Percentiles rank a stretch among this genome's conserved stretches.
Conservation (phyloP, 2,113 vertebrate genomes). For the Micromys minutus region DNA sequence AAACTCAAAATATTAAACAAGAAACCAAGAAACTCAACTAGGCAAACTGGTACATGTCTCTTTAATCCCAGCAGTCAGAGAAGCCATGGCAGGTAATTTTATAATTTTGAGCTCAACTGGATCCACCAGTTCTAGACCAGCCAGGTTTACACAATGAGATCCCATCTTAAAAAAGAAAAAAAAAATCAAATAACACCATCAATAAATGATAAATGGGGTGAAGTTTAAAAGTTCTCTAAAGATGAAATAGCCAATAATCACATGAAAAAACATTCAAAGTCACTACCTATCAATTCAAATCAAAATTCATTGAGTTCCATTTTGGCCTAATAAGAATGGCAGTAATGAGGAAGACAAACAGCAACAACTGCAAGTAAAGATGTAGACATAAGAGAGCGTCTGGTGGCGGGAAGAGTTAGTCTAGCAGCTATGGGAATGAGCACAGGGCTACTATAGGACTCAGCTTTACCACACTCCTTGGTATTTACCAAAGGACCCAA, state of each 20-base stretch:
- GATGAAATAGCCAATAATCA: neutral
- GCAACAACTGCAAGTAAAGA: neutral
- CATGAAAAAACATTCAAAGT: neutral
- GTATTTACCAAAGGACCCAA: neutral
- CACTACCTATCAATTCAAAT: neutral
- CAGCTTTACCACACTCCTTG: neutral
- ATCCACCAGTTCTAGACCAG: neutral
- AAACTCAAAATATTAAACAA: neutral
- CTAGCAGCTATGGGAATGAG: neutral
- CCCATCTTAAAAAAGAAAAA: neutral
- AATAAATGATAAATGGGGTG: neutral
- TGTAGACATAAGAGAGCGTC: neutral
- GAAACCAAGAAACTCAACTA: neutral
- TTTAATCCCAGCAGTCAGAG: neutral
- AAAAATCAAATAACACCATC: neutral
- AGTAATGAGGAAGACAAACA: neutral
- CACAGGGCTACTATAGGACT: neutral
- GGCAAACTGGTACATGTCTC: neutral
- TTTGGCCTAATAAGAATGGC: neutral
- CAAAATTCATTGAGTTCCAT: neutral
- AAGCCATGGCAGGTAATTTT: neutral
- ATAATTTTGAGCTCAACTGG: neutral
- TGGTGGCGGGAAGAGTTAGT: neutral
- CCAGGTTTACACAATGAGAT: neutral
- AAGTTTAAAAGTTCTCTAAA: neutral